Evolutionary conservation across 2,888 invertebrate genomes (phyloP).

Genomic region (Seira sanloemensis): DNA sequence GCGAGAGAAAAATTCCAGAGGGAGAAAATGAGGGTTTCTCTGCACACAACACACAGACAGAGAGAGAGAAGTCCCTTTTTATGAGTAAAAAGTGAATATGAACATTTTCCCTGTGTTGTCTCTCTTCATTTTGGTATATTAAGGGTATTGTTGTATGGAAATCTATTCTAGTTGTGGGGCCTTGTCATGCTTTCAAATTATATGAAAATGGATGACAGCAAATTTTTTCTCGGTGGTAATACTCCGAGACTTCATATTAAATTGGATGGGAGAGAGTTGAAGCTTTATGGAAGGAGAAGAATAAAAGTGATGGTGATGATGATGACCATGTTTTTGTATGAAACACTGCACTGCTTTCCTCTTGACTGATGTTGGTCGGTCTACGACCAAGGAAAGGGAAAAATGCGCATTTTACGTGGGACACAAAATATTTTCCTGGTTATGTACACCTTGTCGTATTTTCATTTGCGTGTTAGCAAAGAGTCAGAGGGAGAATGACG

Average conservation of each 20-base stretch:
- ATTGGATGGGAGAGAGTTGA: not conserved
- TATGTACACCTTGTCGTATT: too few relatives aligned
- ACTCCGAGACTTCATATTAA: conserved; percentile 45
- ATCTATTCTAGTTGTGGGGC: conserved; percentile 32
- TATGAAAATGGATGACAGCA: conserved; percentile 62
- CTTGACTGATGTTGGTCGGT: too few relatives aligned
- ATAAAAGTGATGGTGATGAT: not conserved
- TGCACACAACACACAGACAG: conserved; percentile 14
- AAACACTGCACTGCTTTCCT: too few relatives aligned
- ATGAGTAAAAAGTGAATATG: conserved; percentile 38
- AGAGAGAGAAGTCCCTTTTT: conserved; percentile 42
- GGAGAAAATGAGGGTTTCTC: conserved; percentile 54
- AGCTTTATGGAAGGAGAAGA: not conserved
- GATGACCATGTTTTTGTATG: not conserved
- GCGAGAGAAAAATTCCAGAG: conserved; percentile 38
- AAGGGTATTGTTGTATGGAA: conserved; percentile 48
- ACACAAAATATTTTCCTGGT: too few relatives aligned
- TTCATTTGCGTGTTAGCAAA: too few relatives aligned
- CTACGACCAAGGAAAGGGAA: too few relatives aligned
- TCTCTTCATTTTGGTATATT: conserved; percentile 22
- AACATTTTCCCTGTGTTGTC: conserved; percentile 2
- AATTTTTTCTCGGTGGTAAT: conserved; percentile 45
- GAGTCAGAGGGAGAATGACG: too few relatives aligned
- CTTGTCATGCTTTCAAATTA: conserved; percentile 59
- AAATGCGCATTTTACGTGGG: too few relatives aligned